phyloP scores from a whole-genome alignment of 2,888 invertebrate species.

The Drosophila borborema region DNA sequence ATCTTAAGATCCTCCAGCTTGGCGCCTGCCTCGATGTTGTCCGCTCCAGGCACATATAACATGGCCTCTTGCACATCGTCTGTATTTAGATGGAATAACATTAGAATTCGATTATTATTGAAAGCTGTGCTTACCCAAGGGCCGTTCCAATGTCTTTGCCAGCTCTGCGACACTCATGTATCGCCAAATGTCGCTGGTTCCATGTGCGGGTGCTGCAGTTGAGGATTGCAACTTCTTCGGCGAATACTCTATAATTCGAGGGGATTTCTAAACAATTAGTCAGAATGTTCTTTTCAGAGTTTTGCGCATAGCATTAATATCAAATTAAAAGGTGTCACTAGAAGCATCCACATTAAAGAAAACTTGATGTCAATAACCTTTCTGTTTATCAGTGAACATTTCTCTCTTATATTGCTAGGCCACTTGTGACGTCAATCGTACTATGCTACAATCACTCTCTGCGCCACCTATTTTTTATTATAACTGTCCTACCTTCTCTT shows the following conservation, averaged over 20 bases:
- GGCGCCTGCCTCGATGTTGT: conserved; percentile 86
- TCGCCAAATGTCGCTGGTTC: conserved; percentile 88
- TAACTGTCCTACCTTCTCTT: conserved; percentile 87
- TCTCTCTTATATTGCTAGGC: neutral
- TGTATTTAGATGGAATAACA: conserved; percentile 70
- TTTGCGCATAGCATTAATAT: neutral
- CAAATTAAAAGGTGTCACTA: neutral
- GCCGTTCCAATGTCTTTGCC: conserved; percentile 88
- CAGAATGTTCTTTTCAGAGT: conserved; percentile 35
- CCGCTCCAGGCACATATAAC: conserved; percentile 88
- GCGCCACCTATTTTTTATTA: conserved; percentile 13
- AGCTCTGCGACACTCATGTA: conserved; percentile 93
- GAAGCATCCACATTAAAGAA: neutral
- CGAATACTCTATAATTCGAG: conserved; percentile 87
- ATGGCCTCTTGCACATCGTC: conserved; percentile 90
- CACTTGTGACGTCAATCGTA: conserved; percentile 25
- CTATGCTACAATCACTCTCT: neutral
- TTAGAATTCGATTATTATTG: neutral
- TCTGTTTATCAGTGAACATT: neutral
- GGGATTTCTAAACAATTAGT: conserved; percentile 85
- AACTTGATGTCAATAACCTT: no score
- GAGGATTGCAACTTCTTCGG: conserved; percentile 80
- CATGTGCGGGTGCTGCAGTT: conserved; percentile 40
- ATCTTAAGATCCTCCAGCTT: conserved; percentile 88
- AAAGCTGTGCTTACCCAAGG: conserved; percentile 86